Evolutionary conservation across 1,140 invertebrate species (phyloP).

Genomic region (Argopecten irradians): DNA sequence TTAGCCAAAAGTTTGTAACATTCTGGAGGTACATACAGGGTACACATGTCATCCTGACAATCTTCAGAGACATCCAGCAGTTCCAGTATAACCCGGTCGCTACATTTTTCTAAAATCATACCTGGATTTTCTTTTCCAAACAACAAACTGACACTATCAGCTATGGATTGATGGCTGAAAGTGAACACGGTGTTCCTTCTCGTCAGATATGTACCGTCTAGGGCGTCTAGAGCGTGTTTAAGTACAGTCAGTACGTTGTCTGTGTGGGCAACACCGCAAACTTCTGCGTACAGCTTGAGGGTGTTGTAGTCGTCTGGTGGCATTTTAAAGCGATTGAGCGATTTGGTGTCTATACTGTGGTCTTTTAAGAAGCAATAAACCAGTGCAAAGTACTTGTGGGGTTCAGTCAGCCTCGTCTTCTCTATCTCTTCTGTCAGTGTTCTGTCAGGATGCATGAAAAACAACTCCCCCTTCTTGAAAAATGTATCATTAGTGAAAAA

Average conservation of each 20-base stretch:
- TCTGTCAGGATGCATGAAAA: neutral
- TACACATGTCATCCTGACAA: neutral
- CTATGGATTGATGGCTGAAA: neutral
- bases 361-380: neutral
- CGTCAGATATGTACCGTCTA: neutral
- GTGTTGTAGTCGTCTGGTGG: neutral
- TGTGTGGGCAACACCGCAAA: neutral
- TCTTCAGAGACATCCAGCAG: neutral
- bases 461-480: neutral
- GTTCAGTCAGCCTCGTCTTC: neutral
- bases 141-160: neutral
- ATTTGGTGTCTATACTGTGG: neutral
- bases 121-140: slow-evolving; percentile 1
- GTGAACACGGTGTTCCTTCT: neutral
- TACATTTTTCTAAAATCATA: neutral
- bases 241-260: neutral
- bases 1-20: neutral
- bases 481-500: neutral
- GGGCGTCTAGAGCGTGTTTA: neutral
- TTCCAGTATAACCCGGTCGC: neutral
- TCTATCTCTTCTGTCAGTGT: neutral
- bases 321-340: neutral
- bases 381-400: neutral
- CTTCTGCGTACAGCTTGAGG: neutral
- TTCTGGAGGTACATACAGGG: neutral